Evolutionary conservation across 2,888 invertebrate genomes (phyloP), one percentile per base, ranked within the genome.

Genomic region (Diloba caeruleocephala): DNA sequence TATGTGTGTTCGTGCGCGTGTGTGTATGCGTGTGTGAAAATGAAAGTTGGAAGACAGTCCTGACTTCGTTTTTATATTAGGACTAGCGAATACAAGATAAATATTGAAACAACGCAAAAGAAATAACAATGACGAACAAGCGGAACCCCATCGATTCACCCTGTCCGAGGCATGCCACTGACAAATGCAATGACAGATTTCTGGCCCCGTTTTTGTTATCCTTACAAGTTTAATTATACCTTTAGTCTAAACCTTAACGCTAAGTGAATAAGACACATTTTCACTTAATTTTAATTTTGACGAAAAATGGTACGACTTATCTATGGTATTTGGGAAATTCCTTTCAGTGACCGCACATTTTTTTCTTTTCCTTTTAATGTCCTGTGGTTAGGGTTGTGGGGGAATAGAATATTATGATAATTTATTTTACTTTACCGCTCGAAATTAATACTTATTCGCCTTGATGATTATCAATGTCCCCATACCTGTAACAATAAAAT

Each of bases 151-250:
- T 71, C 66, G 72, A 74, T 71, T 64, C 69, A 52, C 71, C 71
- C 61, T 74, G 64, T 61, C 64, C 55, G 33, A 44, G 61, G 68
- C 69, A 74, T 74, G 74, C 70, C 70, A 74, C 68, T 72, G 75
- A 78, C 79, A 82, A 78, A 79, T 76, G 76, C 74, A 69, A 73
- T 75, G 78, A 79, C 78, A 77, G 78, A 82, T 80, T 70, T 75
- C 72, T 74, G 52, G 46, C 67, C 74, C 54, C 50, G 44, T 72
- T 68, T 72, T 69, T 72, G 55, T 49, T 38, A 28, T 39, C 49
- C 28, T 44, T 46, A 29, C 57, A 57, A 58, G 32, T 31, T 32
- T 52, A 43, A 41, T 26, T 41, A 15, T 13, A 28, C 33, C 12
- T 9, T 3, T 19, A 34, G 28, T 15, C 1, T 41, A 29, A 9